These are phyloP conservation scores for Galaxea fascicularis DNA, from an alignment of 92 coral and sea anemone genomes.

Conservation along the genomic window DNA sequence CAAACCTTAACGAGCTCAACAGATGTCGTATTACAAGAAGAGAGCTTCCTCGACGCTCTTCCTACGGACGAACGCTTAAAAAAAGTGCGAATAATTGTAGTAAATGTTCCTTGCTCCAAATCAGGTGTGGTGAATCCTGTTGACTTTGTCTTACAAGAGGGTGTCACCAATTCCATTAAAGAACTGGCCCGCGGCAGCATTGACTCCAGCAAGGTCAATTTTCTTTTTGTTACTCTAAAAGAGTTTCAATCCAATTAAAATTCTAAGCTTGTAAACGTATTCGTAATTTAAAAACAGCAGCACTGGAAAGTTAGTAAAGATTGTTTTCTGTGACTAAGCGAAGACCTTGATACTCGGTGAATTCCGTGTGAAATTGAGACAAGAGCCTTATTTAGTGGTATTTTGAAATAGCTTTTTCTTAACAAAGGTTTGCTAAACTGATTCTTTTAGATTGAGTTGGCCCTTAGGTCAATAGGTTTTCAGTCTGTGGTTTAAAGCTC, in stretches of 20 bases:
- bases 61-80: slow-evolving; percentile 93
- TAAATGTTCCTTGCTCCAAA: slow-evolving; percentile 90
- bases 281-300: background rate
- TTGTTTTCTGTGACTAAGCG: background rate
- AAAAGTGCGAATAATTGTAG: slow-evolving; percentile 84
- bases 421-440: no score
- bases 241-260: no score
- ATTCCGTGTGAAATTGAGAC: background rate
- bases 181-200: slow-evolving; percentile 85
- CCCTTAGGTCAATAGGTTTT: no score
- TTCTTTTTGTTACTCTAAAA: background rate
- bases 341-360: background rate
- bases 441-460: no score
- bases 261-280: no score
- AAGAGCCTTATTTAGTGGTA: background rate
- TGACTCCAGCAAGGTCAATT: slow-evolving; percentile 64
- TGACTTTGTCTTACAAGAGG: slow-evolving; percentile 96
- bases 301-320: background rate
- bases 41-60: slow-evolving; percentile 80
- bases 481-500: no score
- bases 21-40: slow-evolving; percentile 87
- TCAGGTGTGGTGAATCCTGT: slow-evolving; percentile 96
- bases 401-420: no score
- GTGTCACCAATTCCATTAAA: slow-evolving; percentile 83
- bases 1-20: slow-evolving; percentile 55